These are phyloP conservation scores for Bos indicus DNA, from an alignment of 2,113 vertebrate species.

Conservation along the genomic window DNA sequence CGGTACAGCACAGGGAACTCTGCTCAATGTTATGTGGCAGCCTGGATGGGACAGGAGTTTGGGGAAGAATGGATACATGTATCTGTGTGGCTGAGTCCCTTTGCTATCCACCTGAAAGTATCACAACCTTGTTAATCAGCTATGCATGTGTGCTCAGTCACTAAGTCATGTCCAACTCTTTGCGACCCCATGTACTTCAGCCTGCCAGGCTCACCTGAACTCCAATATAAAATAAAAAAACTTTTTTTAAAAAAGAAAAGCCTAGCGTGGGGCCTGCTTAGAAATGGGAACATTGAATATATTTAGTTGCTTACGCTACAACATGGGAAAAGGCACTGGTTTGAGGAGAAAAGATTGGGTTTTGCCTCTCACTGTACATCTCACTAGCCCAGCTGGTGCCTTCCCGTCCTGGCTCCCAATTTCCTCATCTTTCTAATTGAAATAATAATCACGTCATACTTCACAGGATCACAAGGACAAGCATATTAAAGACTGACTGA, in stretches of 20 bases:
- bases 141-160: neutral
- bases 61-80: neutral
- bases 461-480: neutral
- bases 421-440: neutral
- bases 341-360: neutral
- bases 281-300: neutral
- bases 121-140: neutral
- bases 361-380: neutral
- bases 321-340: neutral
- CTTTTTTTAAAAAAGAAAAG: neutral
- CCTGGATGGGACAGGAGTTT: neutral
- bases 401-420: neutral
- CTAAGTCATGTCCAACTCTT: neutral
- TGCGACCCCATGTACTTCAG: neutral
- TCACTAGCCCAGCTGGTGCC: neutral
- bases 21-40: neutral
- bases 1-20: neutral
- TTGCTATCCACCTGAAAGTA: neutral
- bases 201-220: neutral
- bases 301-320: neutral
- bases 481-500: neutral
- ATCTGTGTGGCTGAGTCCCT: neutral
- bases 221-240: neutral
- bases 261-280: neutral
- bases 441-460: neutral